phyloP scores from a whole-genome alignment of 2,888 invertebrate species.

The Microplitis manilae region DNA sequence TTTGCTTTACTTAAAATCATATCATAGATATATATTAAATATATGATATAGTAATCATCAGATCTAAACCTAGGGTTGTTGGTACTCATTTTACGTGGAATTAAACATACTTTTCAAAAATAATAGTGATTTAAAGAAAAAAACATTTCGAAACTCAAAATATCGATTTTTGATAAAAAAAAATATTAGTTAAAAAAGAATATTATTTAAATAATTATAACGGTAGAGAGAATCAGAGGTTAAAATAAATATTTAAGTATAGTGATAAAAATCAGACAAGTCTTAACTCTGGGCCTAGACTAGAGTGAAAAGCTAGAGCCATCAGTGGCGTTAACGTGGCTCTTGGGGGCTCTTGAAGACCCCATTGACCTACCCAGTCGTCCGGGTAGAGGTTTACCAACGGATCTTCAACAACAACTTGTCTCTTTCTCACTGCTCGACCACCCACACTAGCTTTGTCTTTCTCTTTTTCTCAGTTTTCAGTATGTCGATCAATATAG shows the following conservation, averaged over 20 bases:
- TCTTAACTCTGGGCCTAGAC: neutral
- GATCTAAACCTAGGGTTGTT: too few relatives aligned
- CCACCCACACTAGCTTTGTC: neutral
- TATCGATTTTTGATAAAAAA: too few relatives aligned
- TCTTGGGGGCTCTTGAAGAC: constrained; percentile 28
- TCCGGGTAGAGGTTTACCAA: constrained; percentile 17
- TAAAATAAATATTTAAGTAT: neutral
- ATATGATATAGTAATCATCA: too few relatives aligned
- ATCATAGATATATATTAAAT: too few relatives aligned
- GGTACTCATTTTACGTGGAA: too few relatives aligned
- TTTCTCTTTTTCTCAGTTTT: constrained; percentile 1
- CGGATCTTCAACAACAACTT: constrained; percentile 21
- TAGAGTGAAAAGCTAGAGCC: constrained; percentile 3
- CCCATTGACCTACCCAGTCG: constrained; percentile 11
- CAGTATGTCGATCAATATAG: neutral
- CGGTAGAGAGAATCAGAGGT: too few relatives aligned
- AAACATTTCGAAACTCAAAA: too few relatives aligned
- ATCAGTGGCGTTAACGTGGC: constrained; percentile 19
- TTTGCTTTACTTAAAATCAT: too few relatives aligned
- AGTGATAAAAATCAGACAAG: neutral
- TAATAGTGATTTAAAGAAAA: too few relatives aligned
- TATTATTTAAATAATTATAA: too few relatives aligned
- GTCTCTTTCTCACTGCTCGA: constrained; percentile 2
- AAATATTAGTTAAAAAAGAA: too few relatives aligned
- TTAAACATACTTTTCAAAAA: too few relatives aligned